Evolutionary conservation across 2,797 vertebrate species (phyloP).

Genomic region (Coccyzus lansbergi): DNA sequence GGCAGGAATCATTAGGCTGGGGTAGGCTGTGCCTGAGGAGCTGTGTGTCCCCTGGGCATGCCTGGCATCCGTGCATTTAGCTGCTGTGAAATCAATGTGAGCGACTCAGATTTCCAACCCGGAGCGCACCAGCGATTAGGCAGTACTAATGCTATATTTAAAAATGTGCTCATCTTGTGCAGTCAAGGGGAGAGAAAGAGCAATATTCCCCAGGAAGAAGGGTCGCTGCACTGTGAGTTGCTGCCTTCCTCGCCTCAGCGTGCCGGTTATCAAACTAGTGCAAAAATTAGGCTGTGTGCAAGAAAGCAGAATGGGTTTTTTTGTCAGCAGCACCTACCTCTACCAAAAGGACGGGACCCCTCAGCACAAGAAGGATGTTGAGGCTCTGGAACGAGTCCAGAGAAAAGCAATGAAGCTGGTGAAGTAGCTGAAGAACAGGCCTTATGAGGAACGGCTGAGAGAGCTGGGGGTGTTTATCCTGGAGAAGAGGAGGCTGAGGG

Average conservation of each 20-base stretch:
- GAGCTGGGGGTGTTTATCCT: too few relatives aligned
- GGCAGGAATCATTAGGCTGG: not conserved
- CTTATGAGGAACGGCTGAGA: too few relatives aligned
- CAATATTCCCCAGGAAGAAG: not conserved
- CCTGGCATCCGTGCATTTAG: not conserved
- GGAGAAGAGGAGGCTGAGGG: too few relatives aligned
- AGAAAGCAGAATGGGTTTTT: too few relatives aligned
- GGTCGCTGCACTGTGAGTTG: not conserved
- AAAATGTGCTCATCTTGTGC: not conserved
- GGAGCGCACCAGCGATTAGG: not conserved
- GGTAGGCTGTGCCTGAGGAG: not conserved
- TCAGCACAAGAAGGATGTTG: too few relatives aligned
- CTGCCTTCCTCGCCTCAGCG: accelerated
- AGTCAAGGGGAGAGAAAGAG: not conserved
- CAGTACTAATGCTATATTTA: not conserved
- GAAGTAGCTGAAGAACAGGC: too few relatives aligned
- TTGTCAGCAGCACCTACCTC: too few relatives aligned
- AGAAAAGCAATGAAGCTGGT: too few relatives aligned
- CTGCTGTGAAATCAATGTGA: conserved; percentile 16
- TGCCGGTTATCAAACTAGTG: too few relatives aligned
- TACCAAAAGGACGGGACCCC: too few relatives aligned
- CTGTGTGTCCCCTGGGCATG: not conserved
- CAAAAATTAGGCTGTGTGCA: too few relatives aligned
- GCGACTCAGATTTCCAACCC: not conserved
- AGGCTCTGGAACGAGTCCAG: too few relatives aligned